Base-by-base conservation (phyloP, 2,888 invertebrate species). In the Heteromurus nitidus region DNA sequence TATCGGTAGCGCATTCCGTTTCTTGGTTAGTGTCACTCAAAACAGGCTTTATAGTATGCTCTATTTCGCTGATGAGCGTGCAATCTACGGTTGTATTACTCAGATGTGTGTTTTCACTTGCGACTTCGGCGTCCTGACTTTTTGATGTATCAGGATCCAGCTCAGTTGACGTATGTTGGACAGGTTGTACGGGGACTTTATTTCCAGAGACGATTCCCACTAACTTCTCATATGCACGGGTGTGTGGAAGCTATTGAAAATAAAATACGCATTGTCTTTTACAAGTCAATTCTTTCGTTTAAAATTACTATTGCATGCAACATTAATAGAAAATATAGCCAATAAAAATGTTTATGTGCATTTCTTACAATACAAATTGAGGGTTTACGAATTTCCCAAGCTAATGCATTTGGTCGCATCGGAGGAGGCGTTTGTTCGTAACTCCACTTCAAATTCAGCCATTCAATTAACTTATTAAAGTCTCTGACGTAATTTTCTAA, bases 381-480 rank as follows among this genome's bases (percentile, higher is more conserved):
- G 50, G 95, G 95, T 90, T 98, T 98, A 82, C 97, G 92, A 50
- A 98, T 94, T 90, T 98, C 98, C 98, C 98, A 98, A 0, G 98
- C 95, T 72, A 98, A 90, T 20, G 97, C 96, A 60, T 94, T 95
- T 0, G 96, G 96, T 87, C 96, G 91, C 88, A 96, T 93, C 0
- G 94, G 94, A 28, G 93, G 92, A 3, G 95, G 94, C 1, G 97
- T 95, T 86, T 95, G 94, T 88, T 98, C 98, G 89, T 96, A 98
- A 83, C 96, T 96, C 94, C 95, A 95, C 89, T 98, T 96, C 5
- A 98, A 91, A 88, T 95, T 93, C 88, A 98, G 95, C 94, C 97
- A 96, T 88, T 97, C 96, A 73, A 97, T 96, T 36, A 99, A 91
- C 22, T 96, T 95, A 89, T 95, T 95, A 89, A 99, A 99, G 89